Conservation (phyloP, 2,113 vertebrate genomes). For the Notechis scutatus region DNA sequence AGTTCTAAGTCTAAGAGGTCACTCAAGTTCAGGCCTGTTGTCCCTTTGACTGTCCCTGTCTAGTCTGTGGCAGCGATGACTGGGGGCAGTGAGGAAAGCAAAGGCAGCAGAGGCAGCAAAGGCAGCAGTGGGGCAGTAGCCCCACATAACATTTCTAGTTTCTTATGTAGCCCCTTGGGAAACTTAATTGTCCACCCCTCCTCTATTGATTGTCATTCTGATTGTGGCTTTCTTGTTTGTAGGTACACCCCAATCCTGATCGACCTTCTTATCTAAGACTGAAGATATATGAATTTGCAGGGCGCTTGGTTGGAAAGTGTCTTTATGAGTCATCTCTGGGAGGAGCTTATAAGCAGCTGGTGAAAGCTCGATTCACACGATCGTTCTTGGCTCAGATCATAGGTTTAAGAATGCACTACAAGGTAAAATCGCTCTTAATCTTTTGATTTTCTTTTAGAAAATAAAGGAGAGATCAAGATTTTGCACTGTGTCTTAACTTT, state of each 20-base stretch:
- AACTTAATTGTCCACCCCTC: not conserved
- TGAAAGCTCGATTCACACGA: conserved; percentile 93
- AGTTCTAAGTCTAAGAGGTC: conserved; percentile 11
- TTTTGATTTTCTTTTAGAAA: not conserved
- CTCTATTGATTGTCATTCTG: not conserved
- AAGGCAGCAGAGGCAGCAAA: not conserved
- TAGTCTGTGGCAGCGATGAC: not conserved
- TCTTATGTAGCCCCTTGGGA: not conserved
- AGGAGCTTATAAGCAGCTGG: conserved; percentile 92
- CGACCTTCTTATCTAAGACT: conserved; percentile 82
- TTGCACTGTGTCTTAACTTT: not conserved
- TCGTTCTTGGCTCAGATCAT: conserved; percentile 98
- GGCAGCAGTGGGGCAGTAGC: not conserved
- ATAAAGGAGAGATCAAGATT: not conserved
- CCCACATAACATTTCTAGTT: not conserved
- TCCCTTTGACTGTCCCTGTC: not conserved
- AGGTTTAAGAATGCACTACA: conserved; percentile 97
- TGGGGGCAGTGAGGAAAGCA: not conserved
- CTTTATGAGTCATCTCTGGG: conserved; percentile 96
- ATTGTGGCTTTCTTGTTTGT: conserved; percentile 34
- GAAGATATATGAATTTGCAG: conserved; percentile 95
- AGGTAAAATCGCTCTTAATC: conserved; percentile 71
- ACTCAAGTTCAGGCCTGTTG: conserved; percentile 1
- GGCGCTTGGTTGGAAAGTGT: conserved; percentile 94
- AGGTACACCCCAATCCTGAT: conserved; percentile 95